Evolutionary conservation across 2,888 invertebrate genomes (phyloP), one percentile per base, ranked within the genome.

Genomic region (Pachymerium ferrugineum): DNA sequence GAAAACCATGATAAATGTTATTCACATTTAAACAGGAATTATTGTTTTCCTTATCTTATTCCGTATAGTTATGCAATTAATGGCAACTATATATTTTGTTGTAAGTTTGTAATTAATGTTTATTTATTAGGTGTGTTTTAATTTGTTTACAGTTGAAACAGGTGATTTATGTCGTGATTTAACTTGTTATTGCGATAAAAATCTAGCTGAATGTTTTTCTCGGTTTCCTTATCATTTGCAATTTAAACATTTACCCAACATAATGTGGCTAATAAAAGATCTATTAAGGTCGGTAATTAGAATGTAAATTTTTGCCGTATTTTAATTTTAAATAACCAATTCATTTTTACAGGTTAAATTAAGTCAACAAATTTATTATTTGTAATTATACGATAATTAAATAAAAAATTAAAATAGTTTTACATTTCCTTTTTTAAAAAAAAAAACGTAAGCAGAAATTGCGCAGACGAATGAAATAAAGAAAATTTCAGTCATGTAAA

Each of bases 1-100:
- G 71, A 47, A n/a, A 29, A 22, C 12, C 75, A 75, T 30, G 75
- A 75, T 68, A 14, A n/a, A 19, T 75, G 75, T 33, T 75, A 75
- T 22, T 33, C 62, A 3, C 14, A 62, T 47, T 68, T 75, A 16
- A 70, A 71, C 28, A 30, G 42, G 22, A 16, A 54, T 19, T 62
- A 74, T 28, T 75, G 75, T 67, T 28, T 75, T 16, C 75, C 75
- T 25, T 75, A 75, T 35, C 67, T 74, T 47, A 16, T 67, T 3
- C 67, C 68, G 25, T 75, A 75, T 47, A 1, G 47, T 6, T 72
- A 72, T 54, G 38, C 28, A 3, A 42, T 47, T 14, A 35, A 71
- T 4, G 71, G 71, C 31, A 8, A 12, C 6, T 22, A 19, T 22
- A 38, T 71, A 5, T 8, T 16, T 22, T 71, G 71, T 35, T 5